A percentile compares a stretch with the other conserved stretches of the same genome.
These are phyloP conservation scores for Xenopus tropicalis DNA, from an alignment of 2,113 vertebrate species.

Conservation along the genomic window UCB_Xtro_10.0 CM004451.2:51348001-51348500, in stretches of 20 bases:
- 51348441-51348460: neutral
- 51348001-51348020: neutral
- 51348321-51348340: neutral
- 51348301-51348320: constrained; percentile 7
- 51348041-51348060: neutral
- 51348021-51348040: neutral
- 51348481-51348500: neutral
- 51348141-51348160: neutral
- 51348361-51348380: neutral
- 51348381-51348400: neutral
- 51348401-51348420: neutral
- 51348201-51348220: constrained; percentile 1
- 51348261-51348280: neutral
- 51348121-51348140: neutral
- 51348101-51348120: constrained; percentile 1
- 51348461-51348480: neutral
- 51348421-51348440: neutral
- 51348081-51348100: neutral
- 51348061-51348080: neutral
- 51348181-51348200: constrained; percentile 10
- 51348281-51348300: constrained; percentile 2
- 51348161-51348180: constrained; percentile 9
- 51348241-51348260: constrained; percentile 4
- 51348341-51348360: constrained; percentile 2
- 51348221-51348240: constrained; percentile 6